A percentile compares a stretch with the other conserved stretches of the same genome.
Conservation (phyloP, 2,113 vertebrate species). For the Ophthalmolycus amberensis region DNA sequence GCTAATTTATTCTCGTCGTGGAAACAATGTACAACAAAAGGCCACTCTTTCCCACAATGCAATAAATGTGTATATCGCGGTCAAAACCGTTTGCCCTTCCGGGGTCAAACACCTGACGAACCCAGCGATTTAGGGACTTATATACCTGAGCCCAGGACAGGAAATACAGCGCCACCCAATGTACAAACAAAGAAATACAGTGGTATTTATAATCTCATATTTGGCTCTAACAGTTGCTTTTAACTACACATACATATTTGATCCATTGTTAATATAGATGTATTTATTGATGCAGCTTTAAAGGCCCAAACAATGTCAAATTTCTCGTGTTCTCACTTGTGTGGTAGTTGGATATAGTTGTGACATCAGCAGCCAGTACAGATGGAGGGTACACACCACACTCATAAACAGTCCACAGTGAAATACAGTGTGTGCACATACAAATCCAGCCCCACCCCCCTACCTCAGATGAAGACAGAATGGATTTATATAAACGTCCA, state of each 20-base stretch:
- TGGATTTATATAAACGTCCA: constrained; percentile 27
- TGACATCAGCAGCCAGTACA: not conserved
- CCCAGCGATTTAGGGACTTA: too few species aligned
- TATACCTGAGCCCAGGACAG: too few species aligned
- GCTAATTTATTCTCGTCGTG: too few species aligned
- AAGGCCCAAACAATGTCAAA: not conserved
- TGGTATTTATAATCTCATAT: too few species aligned
- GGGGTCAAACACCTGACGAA: too few species aligned
- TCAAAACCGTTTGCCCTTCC: too few species aligned
- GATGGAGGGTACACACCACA: not conserved
- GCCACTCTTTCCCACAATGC: too few species aligned
- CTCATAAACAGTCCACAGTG: not conserved
- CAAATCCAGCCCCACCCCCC: not conserved
- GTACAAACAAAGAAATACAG: too few species aligned
- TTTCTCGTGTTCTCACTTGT: too few species aligned
- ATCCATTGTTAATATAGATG: not conserved
- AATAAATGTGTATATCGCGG: too few species aligned
- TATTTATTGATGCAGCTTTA: not conserved
- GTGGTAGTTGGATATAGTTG: not conserved
- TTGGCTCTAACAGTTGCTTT: not conserved
- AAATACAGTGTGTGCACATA: constrained; percentile 1
- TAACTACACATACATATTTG: not conserved
- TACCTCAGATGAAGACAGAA: constrained; percentile 2
- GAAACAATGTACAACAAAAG: too few species aligned
- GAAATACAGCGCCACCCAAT: too few species aligned